These are phyloP conservation scores for Centroberyx gerrardi DNA, from an alignment of 2,797 vertebrate genomes.

Conservation along the genomic window DNA sequence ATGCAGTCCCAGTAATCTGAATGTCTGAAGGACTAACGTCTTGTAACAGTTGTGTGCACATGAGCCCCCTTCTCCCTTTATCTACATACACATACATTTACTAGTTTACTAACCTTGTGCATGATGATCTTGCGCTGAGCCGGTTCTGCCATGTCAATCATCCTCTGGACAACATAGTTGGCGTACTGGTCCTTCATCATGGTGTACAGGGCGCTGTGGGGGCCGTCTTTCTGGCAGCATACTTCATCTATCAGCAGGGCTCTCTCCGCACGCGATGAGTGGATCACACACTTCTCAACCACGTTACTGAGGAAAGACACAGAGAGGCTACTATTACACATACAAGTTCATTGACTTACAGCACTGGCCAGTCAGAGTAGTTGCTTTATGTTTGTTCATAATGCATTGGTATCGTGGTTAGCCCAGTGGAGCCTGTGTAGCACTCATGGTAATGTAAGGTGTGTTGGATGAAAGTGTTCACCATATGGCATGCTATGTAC, in stretches of 20 bases:
- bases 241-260: constrained; percentile 99
- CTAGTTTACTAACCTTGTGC: constrained; percentile 91
- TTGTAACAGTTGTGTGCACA: no score
- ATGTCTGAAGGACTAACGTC: no score
- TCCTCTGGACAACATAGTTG: constrained; percentile 99
- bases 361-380: background rate
- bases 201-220: constrained; percentile 99
- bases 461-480: no score
- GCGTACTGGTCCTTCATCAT: constrained; percentile 99
- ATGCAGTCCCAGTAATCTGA: no score
- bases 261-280: constrained; percentile 96
- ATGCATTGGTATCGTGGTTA: no score
- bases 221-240: constrained; percentile 98
- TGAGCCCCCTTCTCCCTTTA: no score
- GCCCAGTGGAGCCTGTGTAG: no score
- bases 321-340: constrained; percentile 11
- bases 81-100: no score
- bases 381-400: background rate
- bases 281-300: constrained; percentile 98
- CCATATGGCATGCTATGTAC: no score
- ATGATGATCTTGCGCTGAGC: constrained; percentile 99
- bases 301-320: constrained; percentile 89
- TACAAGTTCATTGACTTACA: background rate
- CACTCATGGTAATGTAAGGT: no score
- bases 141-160: constrained; percentile 99